Conservation (phyloP, 2,113 vertebrate species). For the Cynocephalus volans region DNA sequence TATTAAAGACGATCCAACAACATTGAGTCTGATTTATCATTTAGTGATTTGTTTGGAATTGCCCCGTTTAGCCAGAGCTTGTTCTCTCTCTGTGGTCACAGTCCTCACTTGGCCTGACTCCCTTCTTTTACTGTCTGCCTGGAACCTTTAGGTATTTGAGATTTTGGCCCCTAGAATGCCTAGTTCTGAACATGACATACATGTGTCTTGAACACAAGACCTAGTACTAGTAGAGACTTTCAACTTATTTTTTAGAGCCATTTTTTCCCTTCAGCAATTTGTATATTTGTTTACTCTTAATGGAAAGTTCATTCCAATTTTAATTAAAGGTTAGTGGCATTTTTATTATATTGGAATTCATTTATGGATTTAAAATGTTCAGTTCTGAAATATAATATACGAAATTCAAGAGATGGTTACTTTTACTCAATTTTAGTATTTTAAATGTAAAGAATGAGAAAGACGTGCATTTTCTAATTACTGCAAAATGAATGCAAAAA, state of each 20-base stretch:
- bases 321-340: neutral
- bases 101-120: too few species aligned
- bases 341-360: conserved; percentile 41
- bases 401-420: neutral
- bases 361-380: conserved; percentile 37
- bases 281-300: conserved; percentile 1
- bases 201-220: neutral
- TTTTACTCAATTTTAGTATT: conserved; percentile 22
- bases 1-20: neutral
- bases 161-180: neutral
- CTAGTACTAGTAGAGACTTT: neutral
- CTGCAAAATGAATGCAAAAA: conserved; percentile 15
- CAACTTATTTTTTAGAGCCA: neutral
- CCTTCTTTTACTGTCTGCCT: neutral
- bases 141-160: neutral
- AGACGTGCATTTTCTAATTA: neutral
- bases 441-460: conserved; percentile 9
- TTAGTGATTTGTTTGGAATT: neutral
- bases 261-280: neutral
- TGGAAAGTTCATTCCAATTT: neutral
- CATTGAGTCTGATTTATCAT: neutral
- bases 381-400: conserved; percentile 48
- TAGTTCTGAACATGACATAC: neutral
- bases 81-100: neutral
- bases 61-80: neutral